phyloP scores from a whole-genome alignment of 2,113 vertebrate genomes.

The Triplophysa dalaica region DNA sequence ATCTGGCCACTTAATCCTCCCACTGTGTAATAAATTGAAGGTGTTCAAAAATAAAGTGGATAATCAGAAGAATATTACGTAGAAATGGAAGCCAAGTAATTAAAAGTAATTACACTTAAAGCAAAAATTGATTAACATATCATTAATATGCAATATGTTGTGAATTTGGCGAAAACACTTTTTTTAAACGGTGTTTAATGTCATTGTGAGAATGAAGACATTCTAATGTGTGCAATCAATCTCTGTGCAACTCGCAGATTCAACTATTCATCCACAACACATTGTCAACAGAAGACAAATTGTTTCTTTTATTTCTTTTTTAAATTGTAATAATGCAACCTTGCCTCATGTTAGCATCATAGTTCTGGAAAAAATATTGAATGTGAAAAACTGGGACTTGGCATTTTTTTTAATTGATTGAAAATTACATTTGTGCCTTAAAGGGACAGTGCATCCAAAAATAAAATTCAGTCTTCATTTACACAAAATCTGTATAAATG shows the following conservation, averaged over 20 bases:
- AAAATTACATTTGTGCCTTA: no score
- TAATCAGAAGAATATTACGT: not conserved
- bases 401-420: no score
- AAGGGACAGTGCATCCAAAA: no score
- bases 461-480: no score
- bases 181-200: conserved; percentile 30
- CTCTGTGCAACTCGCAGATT: not conserved
- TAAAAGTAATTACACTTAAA: conserved; percentile 25
- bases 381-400: no score
- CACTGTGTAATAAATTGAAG: no score
- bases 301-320: not conserved
- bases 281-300: not conserved
- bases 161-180: not conserved
- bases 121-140: not conserved
- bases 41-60: no score
- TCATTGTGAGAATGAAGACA: not conserved
- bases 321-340: not conserved
- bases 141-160: not conserved
- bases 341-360: no score
- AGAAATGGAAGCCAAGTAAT: not conserved
- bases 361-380: no score
- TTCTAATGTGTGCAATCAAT: conserved; percentile 18
- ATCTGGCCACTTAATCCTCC: no score
- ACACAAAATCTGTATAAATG: no score
- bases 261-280: not conserved